Percentiles rank a stretch among this genome's conserved stretches.
Evolutionary conservation across 2,888 invertebrate species (phyloP).

Genomic region (Cecidostiba fungosa): DNA sequence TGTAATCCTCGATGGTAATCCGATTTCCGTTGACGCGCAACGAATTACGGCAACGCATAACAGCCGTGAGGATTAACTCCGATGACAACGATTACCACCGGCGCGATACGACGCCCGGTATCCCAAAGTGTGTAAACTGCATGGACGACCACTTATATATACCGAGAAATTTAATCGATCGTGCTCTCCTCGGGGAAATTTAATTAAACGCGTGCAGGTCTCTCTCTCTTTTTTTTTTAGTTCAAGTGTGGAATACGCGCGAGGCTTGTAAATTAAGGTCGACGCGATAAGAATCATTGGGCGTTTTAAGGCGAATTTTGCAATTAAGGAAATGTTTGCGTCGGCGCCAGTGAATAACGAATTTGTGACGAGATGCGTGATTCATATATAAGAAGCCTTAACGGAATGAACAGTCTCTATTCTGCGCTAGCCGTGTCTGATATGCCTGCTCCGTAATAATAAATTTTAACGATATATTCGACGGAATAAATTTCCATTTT

Average conservation of each 20-base stretch:
- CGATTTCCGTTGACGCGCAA: conserved; percentile 54
- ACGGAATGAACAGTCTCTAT: conserved; percentile 16
- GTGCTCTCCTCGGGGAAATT: conserved; percentile 5
- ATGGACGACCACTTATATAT: background rate
- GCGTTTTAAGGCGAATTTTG: background rate
- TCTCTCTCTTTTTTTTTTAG: background rate
- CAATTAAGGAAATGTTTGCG: background rate
- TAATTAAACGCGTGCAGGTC: background rate
- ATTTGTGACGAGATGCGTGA: background rate
- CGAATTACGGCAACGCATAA: conserved; percentile 28
- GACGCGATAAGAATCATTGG: background rate
- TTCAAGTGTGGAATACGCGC: background rate
- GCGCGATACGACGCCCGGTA: background rate
- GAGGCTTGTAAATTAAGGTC: conserved; percentile 4
- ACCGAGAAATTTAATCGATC: conserved; percentile 37
- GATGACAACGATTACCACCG: conserved; percentile 26
- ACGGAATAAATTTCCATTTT: conserved; percentile 32
- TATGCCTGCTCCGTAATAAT: conserved; percentile 5
- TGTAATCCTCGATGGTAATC: conserved; percentile 53
- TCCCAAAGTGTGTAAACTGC: background rate
- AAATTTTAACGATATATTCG: conserved; percentile 8
- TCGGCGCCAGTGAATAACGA: background rate
- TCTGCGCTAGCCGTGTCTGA: background rate
- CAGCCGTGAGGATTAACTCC: conserved; percentile 27
- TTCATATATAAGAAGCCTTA: conserved; percentile 23